Evolutionary conservation across 30 jellyfish, hydroid and myxozoan species (phyloP).

Genomic region (Clytia hemisphaerica): DNA sequence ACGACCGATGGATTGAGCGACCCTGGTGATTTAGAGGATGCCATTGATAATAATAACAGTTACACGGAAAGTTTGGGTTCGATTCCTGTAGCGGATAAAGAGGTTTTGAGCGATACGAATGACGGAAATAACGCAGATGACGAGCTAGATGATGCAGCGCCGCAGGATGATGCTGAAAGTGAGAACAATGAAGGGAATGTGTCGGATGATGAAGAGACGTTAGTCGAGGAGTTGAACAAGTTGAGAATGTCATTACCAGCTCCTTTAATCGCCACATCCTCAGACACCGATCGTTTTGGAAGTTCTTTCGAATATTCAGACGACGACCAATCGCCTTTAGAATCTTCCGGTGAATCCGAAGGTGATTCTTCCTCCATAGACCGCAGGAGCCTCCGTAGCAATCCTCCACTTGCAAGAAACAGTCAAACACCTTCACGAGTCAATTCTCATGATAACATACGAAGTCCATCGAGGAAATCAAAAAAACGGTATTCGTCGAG

Average conservation of each 20-base stretch:
- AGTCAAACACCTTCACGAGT: neutral
- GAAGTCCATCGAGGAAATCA: neutral
- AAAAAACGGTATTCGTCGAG: conserved; percentile 16
- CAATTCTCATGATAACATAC: conserved; percentile 18
- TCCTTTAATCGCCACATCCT: conserved; percentile 25
- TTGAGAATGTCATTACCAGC: conserved; percentile 42
- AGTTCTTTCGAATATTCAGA: conserved; percentile 85
- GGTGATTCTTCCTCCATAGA: conserved; percentile 46
- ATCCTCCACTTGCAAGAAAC: conserved; percentile 7
- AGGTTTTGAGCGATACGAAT: neutral
- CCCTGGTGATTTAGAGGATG: neutral
- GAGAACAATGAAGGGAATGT: conserved; percentile 68
- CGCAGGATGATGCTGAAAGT: conserved; percentile 24
- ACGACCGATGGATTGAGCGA: neutral
- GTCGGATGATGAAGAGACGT: conserved; percentile 61
- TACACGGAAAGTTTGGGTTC: neutral
- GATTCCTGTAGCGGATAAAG: neutral
- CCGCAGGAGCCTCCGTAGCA: conserved; percentile 37
- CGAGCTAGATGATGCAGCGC: conserved; percentile 16
- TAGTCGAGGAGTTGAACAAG: conserved; percentile 16
- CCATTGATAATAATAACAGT: too few relatives aligned
- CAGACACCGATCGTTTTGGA: conserved; percentile 44
- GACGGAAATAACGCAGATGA: neutral
- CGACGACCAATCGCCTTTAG: too few relatives aligned
- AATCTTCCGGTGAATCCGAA: too few relatives aligned